These are phyloP conservation scores for Zapus hudsonius DNA, from an alignment of 2,113 vertebrate species.

Conservation along the genomic window DNA sequence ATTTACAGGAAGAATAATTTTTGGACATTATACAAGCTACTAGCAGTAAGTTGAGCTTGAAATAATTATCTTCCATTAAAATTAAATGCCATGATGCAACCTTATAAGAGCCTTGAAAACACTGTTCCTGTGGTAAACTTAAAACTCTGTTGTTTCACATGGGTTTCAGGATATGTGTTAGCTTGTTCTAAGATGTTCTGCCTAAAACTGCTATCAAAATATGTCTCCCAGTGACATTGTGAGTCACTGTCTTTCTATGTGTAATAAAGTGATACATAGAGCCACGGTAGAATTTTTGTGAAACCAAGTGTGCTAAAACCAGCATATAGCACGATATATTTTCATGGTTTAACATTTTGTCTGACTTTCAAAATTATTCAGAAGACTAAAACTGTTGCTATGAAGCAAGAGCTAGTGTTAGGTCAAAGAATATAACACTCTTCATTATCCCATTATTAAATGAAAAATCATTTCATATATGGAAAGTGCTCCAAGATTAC, in stretches of 20 bases:
- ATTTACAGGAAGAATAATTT: no score
- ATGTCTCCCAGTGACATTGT: neutral
- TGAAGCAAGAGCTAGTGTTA: neutral
- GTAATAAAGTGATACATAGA: neutral
- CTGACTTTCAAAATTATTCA: slow-evolving; percentile 51
- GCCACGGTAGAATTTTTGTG: neutral
- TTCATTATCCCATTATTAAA: neutral
- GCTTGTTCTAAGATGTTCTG: neutral
- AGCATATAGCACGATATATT: neutral
- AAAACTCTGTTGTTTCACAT: slow-evolving; percentile 9
- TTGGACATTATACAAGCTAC: neutral
- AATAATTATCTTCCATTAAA: slow-evolving; percentile 58
- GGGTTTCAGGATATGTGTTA: slow-evolving; percentile 45
- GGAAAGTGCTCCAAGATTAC: neutral
- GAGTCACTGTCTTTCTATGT: neutral
- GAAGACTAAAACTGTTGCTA: slow-evolving; percentile 2
- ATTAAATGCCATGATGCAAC: slow-evolving; percentile 68
- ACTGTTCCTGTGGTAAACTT: slow-evolving; percentile 50
- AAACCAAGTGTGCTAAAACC: slow-evolving; percentile 9
- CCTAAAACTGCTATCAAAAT: slow-evolving; percentile 3
- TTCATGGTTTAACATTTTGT: slow-evolving; percentile 19
- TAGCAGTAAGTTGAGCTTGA: neutral
- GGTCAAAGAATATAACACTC: neutral
- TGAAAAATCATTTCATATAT: neutral
- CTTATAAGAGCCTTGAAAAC: slow-evolving; percentile 53